Evolutionary conservation across 2,797 vertebrate species (phyloP).

Genomic region (Gambusia yucatana): DNA sequence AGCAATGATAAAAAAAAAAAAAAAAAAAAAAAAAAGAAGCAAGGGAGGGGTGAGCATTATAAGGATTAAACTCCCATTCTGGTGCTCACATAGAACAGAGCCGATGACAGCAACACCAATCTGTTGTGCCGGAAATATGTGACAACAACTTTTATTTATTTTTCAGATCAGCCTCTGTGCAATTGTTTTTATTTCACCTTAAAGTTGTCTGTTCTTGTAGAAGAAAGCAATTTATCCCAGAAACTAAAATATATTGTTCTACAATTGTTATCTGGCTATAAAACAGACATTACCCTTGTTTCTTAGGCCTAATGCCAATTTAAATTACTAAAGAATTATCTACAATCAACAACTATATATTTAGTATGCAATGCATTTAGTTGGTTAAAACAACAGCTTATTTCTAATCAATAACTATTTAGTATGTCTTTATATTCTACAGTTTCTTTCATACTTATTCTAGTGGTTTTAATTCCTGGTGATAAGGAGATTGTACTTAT

Average conservation of each 20-base stretch:
- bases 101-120: conserved; percentile 68
- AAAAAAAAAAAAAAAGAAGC: conserved; percentile 35
- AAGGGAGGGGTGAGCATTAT: conserved; percentile 57
- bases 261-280: not conserved
- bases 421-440: conserved; percentile 19
- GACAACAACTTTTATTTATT: conserved; percentile 48
- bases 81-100: conserved; percentile 58
- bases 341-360: not conserved
- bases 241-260: not conserved
- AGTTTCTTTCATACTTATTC: conserved; percentile 44
- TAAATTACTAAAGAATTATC: not conserved
- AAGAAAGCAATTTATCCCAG: conserved; percentile 14
- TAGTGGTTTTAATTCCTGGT: conserved; percentile 55
- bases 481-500: conserved; percentile 69
- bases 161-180: conserved; percentile 52
- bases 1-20: conserved; percentile 49
- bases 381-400: not conserved
- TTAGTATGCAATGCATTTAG: not conserved
- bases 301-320: not conserved
- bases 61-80: conserved; percentile 70
- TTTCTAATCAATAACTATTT: conserved; percentile 12
- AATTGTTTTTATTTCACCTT: conserved; percentile 50
- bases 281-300: not conserved
- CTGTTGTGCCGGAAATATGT: conserved; percentile 64
- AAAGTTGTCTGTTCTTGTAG: conserved; percentile 54